Base-by-base conservation (phyloP, 2,797 vertebrate species). In the Corythornis leucogaster region DNA sequence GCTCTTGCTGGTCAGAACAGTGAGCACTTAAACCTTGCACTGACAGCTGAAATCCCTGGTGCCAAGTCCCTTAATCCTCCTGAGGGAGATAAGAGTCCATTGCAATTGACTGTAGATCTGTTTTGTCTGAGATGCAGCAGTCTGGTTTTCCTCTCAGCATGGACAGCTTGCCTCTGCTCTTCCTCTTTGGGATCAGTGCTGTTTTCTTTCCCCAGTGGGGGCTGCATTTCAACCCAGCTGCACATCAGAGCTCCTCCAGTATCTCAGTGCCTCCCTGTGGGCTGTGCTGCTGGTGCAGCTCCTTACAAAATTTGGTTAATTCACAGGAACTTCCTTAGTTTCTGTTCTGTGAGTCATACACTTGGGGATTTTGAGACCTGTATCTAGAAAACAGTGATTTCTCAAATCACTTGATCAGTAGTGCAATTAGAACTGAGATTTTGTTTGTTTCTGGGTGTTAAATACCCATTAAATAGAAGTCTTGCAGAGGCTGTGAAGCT, bases 11-110 rank as follows among this genome's bases (percentile, higher is more conserved):
- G 35, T 61, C 75, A 89, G 79, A 87, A 59, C 89, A 67, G 40
- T 25, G 48, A 86, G 64, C 2, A 1, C 61, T 91, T 96, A 95
- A 91, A 84, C 57, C 83, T 73, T 33, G 33, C 59, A 12, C 53
- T 87, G 45, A 61, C 85, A 91, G 58, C 74, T 67, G 75, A 85
- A 91, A 91, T 95, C 85, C 75, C 57, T 84, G 70, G 80, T 84
- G 67, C 77, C 33, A 19, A 28, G 33, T 85, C 69, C 76, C 14
- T 43, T 84, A 67, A 84, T 94, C 85, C 53, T 77, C 70, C 85
- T 68, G 76, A 76, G 69, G 66, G 66, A 87, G 80, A 80, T 85
- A 80, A 1, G 50, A 85, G 62, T 50, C 66, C n/a, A 6, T 19
- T 83, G 79, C 54, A 19, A 14, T 20, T 3, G 59, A 11, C 35